These are phyloP conservation scores for Zele albiditarsus DNA, from an alignment of 2,888 invertebrate genomes.

Conservation along the genomic window DNA sequence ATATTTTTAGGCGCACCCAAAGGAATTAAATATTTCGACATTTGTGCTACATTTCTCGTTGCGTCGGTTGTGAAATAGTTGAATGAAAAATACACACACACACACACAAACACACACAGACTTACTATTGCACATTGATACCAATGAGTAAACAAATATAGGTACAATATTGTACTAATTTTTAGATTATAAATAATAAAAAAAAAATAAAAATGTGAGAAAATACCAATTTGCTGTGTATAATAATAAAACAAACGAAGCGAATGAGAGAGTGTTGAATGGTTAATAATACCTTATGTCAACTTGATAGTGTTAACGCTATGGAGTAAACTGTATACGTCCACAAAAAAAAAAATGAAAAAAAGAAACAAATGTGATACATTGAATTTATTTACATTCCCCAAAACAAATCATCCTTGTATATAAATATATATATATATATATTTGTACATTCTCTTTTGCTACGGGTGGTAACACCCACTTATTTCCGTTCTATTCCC, in stretches of 20 bases:
- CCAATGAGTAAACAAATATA: background rate
- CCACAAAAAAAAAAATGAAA: conserved; percentile 40
- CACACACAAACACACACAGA: background rate
- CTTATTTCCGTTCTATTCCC: conserved; percentile 34
- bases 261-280: conserved; percentile 23
- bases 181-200: conserved; percentile 17
- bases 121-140: background rate
- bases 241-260: conserved; percentile 31
- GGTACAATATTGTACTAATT: background rate
- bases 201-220: background rate
- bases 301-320: conserved; percentile 45
- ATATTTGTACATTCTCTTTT: background rate
- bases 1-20: conserved; percentile 6
- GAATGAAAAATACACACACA: background rate
- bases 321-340: conserved; percentile 52
- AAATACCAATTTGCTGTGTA: conserved; percentile 35
- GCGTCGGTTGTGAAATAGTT: background rate
- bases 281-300: conserved; percentile 38
- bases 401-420: conserved; percentile 35
- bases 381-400: conserved; percentile 30
- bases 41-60: background rate
- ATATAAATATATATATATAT: background rate
- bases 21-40: background rate
- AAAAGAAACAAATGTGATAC: conserved; percentile 3
- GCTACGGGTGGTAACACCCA: conserved; percentile 16